A percentile compares a stretch with the other conserved stretches of the same genome.
Evolutionary conservation across 1,140 invertebrate species (phyloP).

Genomic region (Rhyzopertha dominica): DNA sequence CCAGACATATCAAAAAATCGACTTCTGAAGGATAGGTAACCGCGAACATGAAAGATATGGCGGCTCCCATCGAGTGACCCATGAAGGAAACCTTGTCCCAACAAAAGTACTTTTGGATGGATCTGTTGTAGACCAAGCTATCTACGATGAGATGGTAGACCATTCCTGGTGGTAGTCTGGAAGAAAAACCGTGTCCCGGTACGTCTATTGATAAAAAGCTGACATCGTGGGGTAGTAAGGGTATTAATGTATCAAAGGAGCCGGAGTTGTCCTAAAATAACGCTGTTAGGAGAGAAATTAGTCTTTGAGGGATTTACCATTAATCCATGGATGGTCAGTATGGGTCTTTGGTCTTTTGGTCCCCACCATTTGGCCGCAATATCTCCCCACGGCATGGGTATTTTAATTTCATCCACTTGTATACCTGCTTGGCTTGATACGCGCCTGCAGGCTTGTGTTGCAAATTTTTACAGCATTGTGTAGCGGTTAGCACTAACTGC

Average conservation of each 20-base stretch:
- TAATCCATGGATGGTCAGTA: conserved; percentile 71
- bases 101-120: conserved; percentile 56
- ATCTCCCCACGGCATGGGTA: conserved; percentile 63
- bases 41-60: conserved; percentile 54
- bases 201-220: conserved; percentile 64
- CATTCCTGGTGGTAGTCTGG: conserved; percentile 57
- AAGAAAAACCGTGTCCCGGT: conserved; percentile 68
- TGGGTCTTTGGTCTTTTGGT: conserved; percentile 54
- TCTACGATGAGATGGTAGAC: conserved; percentile 58
- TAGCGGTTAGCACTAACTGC: no score
- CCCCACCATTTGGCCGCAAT: conserved; percentile 68
- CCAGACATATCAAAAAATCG: conserved; percentile 58
- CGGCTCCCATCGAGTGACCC: conserved; percentile 62
- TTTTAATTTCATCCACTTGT: conserved; percentile 53
- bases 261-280: conserved; percentile 60
- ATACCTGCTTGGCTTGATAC: no score
- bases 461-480: no score
- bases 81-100: conserved; percentile 64
- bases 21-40: conserved; percentile 55
- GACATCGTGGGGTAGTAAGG: conserved; percentile 53
- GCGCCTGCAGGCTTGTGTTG: no score
- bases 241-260: conserved; percentile 64
- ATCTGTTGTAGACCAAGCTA: no score
- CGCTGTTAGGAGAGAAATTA: conserved; percentile 1
- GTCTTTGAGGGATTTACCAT: conserved; percentile 43